A percentile compares a stretch with the other conserved stretches of the same genome.
Evolutionary conservation across 2,113 vertebrate genomes (phyloP).

Genomic region (Callionymus lyra): DNA sequence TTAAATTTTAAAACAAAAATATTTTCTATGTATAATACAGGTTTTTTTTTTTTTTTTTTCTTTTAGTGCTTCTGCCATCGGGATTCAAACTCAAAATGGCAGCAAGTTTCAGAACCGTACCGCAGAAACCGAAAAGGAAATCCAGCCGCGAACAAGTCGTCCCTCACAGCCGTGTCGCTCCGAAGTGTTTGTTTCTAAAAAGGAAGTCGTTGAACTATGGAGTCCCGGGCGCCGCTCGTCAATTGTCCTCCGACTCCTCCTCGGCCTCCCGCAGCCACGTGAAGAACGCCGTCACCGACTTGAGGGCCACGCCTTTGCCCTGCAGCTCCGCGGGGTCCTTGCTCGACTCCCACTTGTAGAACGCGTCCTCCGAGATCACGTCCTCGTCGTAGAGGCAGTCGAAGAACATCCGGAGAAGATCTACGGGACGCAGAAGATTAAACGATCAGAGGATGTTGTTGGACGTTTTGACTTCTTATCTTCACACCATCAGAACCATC

Average conservation of each 20-base stretch:
- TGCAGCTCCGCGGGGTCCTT: constrained; percentile 90
- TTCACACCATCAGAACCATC: background rate
- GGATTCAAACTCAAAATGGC: constrained; percentile 65
- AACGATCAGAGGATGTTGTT: too few relatives aligned
- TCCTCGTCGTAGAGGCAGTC: constrained; percentile 97
- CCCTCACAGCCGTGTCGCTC: constrained; percentile 58
- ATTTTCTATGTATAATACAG: constrained; percentile 98
- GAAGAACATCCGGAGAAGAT: constrained; percentile 95
- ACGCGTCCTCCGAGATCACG: constrained; percentile 96
- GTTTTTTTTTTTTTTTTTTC: too few relatives aligned
- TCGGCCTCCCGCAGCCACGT: constrained; percentile 96
- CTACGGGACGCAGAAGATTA: constrained; percentile 49
- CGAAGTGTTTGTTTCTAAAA: constrained; percentile 58
- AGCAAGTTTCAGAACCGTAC: constrained; percentile 69
- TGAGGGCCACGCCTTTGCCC: constrained; percentile 90
- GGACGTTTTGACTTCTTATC: background rate
- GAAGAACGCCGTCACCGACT: constrained; percentile 93
- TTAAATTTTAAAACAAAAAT: constrained; percentile 92
- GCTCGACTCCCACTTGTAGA: constrained; percentile 95
- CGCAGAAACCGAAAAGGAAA: constrained; percentile 57
- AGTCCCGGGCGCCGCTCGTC: constrained; percentile 71
- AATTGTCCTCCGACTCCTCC: constrained; percentile 98
- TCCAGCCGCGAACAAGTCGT: constrained; percentile 71
- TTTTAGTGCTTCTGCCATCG: constrained; percentile 81
- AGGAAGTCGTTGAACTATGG: constrained; percentile 63